These are phyloP conservation scores for Erebia palarica DNA, from an alignment of 2,888 invertebrate genomes.

Conservation along the genomic window DNA sequence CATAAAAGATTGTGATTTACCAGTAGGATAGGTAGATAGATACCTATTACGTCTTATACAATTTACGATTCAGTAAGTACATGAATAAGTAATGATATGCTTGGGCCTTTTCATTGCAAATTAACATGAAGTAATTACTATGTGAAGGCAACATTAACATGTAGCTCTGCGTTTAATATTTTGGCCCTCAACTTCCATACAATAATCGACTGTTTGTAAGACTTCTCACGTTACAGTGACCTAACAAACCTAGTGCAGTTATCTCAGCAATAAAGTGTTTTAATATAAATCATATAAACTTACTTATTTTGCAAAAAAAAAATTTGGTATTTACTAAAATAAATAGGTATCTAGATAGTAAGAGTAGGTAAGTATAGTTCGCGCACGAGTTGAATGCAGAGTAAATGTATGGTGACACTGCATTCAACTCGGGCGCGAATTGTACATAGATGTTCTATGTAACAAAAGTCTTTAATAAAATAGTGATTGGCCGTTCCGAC, in stretches of 20 bases:
- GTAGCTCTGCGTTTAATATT: constrained; percentile 37
- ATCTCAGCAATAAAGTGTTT: background rate
- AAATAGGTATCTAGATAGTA: too few species aligned
- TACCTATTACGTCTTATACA: background rate
- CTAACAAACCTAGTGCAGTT: background rate
- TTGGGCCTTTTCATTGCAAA: constrained; percentile 33
- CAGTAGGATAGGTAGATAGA: too few species aligned
- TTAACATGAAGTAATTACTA: constrained; percentile 40
- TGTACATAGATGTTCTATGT: too few species aligned
- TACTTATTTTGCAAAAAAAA: background rate
- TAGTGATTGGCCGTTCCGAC: too few species aligned
- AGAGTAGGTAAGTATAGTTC: too few species aligned
- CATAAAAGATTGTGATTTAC: too few species aligned
- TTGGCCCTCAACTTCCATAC: constrained; percentile 68
- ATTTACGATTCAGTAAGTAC: constrained; percentile 16
- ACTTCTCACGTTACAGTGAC: constrained; percentile 60
- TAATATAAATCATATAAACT: background rate
- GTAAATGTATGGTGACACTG: too few species aligned
- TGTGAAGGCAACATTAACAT: constrained; percentile 39
- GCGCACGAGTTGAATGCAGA: too few species aligned
- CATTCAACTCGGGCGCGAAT: too few species aligned
- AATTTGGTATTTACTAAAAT: too few species aligned
- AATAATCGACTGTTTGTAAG: constrained; percentile 63
- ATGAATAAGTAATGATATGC: constrained; percentile 28
- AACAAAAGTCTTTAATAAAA: too few species aligned